A percentile compares a stretch with the other conserved stretches of the same genome.
These are phyloP conservation scores for Sebastes kiyomatsui DNA, from an alignment of 2,797 vertebrate genomes.

Conservation along the genomic window DNA sequence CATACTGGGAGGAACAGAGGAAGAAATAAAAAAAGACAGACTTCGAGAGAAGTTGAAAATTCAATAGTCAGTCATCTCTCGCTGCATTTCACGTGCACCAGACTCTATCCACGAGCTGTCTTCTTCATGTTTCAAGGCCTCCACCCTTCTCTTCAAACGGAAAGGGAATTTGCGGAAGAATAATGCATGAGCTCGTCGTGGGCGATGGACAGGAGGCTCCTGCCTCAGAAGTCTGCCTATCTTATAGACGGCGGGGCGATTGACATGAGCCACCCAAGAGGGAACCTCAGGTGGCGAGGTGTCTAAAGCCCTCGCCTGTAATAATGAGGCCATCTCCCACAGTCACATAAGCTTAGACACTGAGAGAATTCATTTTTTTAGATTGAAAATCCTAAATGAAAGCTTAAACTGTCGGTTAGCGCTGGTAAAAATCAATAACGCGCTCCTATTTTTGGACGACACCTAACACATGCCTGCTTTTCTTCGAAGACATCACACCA, in stretches of 20 bases:
- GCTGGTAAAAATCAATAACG: constrained; percentile 31
- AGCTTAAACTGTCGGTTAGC: constrained; percentile 4
- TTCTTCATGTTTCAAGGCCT: constrained; percentile 44
- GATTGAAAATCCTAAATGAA: not conserved
- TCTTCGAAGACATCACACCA: constrained; percentile 6
- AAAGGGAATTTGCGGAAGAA: constrained; percentile 51
- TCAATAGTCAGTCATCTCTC: constrained; percentile 34
- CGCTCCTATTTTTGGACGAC: not conserved
- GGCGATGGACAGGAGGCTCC: constrained; percentile 53
- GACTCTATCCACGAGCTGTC: constrained; percentile 31
- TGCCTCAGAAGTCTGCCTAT: constrained; percentile 48
- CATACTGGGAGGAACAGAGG: not conserved
- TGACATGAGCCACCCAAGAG: constrained; percentile 57
- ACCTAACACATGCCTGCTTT: constrained; percentile 12
- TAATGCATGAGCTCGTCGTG: constrained; percentile 70
- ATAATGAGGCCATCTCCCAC: constrained; percentile 61
- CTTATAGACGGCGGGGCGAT: constrained; percentile 39
- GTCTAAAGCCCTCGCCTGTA: constrained; percentile 37
- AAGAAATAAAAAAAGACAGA: not conserved
- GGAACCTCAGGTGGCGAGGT: constrained; percentile 58
- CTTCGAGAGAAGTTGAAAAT: constrained; percentile 14
- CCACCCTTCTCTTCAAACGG: constrained; percentile 45
- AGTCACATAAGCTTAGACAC: constrained; percentile 8
- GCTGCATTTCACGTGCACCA: constrained; percentile 40
- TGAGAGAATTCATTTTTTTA: not conserved